These are phyloP conservation scores for Wasmannia auropunctata DNA, from an alignment of 1,140 invertebrate genomes.

Conservation along the genomic window DNA sequence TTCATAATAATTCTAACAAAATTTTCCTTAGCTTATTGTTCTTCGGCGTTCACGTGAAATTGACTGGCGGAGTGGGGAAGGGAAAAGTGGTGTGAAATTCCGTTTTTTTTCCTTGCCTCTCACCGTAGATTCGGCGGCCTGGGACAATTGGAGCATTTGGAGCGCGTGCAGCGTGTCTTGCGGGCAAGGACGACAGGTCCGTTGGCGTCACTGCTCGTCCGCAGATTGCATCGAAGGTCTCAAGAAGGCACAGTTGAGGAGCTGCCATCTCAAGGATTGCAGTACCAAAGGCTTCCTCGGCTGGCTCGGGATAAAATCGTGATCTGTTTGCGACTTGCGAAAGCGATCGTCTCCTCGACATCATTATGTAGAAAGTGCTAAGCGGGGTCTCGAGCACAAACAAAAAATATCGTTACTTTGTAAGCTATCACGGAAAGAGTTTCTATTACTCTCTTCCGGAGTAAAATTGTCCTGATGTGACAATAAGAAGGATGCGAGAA, in stretches of 20 bases:
- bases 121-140: constrained; percentile 37
- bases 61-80: not conserved
- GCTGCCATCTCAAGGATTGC: constrained; percentile 62
- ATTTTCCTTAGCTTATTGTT: not conserved
- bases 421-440: not conserved
- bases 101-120: not conserved
- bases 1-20: not conserved
- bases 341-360: not conserved
- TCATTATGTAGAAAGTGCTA: not conserved
- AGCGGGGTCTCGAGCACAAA: not conserved
- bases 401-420: not conserved
- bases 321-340: not conserved
- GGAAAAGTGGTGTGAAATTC: not conserved
- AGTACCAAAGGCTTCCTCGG: constrained; percentile 57
- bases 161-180: constrained; percentile 73
- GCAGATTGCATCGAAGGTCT: constrained; percentile 67
- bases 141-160: constrained; percentile 73
- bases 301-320: constrained; percentile 70
- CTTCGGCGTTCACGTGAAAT: not conserved
- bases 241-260: constrained; percentile 71
- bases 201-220: constrained; percentile 72
- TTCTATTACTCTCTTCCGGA: not conserved
- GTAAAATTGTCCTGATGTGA: not conserved
- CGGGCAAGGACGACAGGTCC: constrained; percentile 70
- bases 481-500: not conserved